Evolutionary conservation across 2,113 vertebrate species (phyloP).

Genomic region (Talpa occidentalis): DNA sequence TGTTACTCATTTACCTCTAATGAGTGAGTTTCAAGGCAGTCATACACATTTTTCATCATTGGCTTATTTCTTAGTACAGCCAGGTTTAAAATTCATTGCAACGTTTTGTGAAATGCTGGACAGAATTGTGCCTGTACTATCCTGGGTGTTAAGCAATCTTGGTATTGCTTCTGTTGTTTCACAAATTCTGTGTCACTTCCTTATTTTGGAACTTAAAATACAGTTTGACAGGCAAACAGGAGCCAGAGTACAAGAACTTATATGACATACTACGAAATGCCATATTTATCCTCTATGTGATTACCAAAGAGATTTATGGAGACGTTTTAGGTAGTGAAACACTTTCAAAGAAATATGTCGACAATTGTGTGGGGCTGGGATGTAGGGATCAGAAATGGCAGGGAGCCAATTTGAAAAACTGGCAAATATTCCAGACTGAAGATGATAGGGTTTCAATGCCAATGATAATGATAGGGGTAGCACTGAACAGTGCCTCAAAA

Average conservation of each 20-base stretch:
- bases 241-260: background rate
- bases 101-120: background rate
- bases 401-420: background rate
- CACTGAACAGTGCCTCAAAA: background rate
- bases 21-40: background rate
- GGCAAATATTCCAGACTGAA: background rate
- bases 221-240: background rate
- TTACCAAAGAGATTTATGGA: background rate
- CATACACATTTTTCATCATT: background rate
- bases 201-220: background rate
- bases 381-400: background rate
- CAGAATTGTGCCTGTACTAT: background rate
- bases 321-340: background rate
- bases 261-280: background rate
- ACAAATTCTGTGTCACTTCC: background rate
- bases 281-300: background rate
- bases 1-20: slow-evolving; percentile 52
- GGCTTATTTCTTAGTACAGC: background rate
- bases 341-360: background rate
- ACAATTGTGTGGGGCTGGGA: background rate
- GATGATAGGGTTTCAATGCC: background rate
- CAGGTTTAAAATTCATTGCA: background rate
- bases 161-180: background rate
- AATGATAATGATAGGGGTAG: background rate
- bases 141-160: background rate